Conservation (phyloP, 2,888 invertebrate genomes). For the Blomia tropicalis region DNA sequence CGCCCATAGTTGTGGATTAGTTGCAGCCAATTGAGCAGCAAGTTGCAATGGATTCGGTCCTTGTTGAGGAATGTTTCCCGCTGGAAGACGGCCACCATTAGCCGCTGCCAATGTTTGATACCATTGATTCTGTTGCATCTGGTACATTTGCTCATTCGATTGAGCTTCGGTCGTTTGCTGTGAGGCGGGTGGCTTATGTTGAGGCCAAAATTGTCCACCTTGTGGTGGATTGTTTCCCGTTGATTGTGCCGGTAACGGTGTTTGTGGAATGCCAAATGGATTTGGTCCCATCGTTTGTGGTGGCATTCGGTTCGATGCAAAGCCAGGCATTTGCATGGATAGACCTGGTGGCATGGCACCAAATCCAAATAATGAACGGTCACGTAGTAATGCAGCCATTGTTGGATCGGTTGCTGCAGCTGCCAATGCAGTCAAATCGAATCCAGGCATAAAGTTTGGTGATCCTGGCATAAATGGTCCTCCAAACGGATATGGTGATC, state of each 20-base stretch:
- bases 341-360: neutral
- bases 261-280: neutral
- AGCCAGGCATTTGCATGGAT: too few species aligned
- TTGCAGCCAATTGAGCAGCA: neutral
- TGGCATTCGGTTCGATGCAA: neutral
- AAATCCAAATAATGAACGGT: neutral
- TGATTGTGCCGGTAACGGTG: too few species aligned
- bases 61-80: neutral
- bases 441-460: neutral
- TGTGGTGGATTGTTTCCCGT: neutral
- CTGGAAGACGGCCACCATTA: slow-evolving; percentile 1
- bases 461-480: neutral
- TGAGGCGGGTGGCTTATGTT: neutral
- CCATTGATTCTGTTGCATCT: slow-evolving; percentile 4
- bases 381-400: neutral
- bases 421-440: neutral
- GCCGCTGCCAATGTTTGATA: neutral
- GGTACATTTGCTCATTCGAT: neutral
- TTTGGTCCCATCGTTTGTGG: neutral
- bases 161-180: neutral
- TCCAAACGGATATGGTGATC: slow-evolving; percentile 4
- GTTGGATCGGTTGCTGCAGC: slow-evolving; percentile 2
- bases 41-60: neutral
- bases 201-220: neutral
- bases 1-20: neutral